Percentiles rank a stretch among this genome's conserved stretches.
Conservation (phyloP, 2,113 vertebrate genomes). For the Daboia siamensis region DNA sequence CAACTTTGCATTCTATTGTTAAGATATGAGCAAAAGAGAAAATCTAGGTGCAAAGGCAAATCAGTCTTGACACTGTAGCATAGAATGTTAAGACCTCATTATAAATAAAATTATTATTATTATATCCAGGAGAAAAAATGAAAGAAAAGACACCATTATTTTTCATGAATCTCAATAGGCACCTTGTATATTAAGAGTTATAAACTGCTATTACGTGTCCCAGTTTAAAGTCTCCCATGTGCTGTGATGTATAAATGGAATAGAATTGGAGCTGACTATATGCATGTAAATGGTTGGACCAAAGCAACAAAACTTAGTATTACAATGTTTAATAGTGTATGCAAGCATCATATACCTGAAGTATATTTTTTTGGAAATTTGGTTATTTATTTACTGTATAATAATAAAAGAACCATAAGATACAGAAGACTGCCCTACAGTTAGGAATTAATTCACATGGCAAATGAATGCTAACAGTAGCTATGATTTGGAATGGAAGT, state of each 20-base stretch:
- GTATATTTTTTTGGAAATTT: background rate
- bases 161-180: background rate
- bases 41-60: too few relatives aligned
- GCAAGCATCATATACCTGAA: background rate
- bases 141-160: background rate
- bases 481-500: background rate
- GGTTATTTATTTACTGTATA: background rate
- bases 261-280: background rate
- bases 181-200: background rate
- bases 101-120: too few relatives aligned
- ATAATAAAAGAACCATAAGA: background rate
- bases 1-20: too few relatives aligned
- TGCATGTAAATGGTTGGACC: background rate
- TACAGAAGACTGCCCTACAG: background rate
- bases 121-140: background rate
- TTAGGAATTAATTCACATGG: background rate
- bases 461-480: background rate
- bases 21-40: too few relatives aligned
- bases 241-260: background rate
- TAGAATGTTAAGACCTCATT: background rate
- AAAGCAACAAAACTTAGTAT: background rate
- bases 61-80: background rate
- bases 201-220: background rate
- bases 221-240: background rate
- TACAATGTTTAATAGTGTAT: background rate